phyloP scores from a whole-genome alignment of 2,113 vertebrate genomes.

The Lipotes vexillifer region DNA sequence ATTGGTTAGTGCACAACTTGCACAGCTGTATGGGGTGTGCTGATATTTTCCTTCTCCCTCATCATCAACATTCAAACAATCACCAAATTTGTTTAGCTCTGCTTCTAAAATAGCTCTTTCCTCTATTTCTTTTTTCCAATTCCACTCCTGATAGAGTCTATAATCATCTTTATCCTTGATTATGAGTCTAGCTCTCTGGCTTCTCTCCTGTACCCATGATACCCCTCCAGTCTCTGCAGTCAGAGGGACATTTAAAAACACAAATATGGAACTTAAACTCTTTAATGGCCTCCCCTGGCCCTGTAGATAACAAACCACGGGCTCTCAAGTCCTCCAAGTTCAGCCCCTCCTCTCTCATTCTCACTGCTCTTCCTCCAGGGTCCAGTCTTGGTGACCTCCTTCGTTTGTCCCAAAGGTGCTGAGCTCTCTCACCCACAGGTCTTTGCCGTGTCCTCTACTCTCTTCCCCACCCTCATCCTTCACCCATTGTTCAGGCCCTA shows the following conservation, averaged over 20 bases:
- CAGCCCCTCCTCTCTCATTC: neutral
- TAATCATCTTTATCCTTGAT: neutral
- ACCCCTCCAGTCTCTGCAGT: neutral
- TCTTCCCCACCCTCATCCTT: neutral
- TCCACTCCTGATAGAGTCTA: neutral
- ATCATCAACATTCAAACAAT: too few species aligned
- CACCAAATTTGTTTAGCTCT: neutral
- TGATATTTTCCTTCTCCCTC: neutral
- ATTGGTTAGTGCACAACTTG: neutral
- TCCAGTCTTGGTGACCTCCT: fast-evolving
- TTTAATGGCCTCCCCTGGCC: fast-evolving
- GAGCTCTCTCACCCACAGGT: neutral
- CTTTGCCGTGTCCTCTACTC: fast-evolving
- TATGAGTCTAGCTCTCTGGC: fast-evolving
- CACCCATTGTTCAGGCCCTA: neutral
- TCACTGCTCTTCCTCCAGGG: too few species aligned
- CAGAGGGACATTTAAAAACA: neutral
- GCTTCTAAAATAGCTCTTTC: neutral
- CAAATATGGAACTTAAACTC: neutral
- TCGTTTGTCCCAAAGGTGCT: neutral
- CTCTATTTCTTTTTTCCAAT: too few species aligned
- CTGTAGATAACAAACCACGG: neutral
- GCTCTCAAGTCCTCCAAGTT: neutral
- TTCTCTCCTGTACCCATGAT: fast-evolving
- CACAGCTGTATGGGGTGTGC: too few species aligned